These are phyloP conservation scores for Myzus persicae DNA, from an alignment of 1,140 invertebrate genomes.

Conservation along the genomic window DNA sequence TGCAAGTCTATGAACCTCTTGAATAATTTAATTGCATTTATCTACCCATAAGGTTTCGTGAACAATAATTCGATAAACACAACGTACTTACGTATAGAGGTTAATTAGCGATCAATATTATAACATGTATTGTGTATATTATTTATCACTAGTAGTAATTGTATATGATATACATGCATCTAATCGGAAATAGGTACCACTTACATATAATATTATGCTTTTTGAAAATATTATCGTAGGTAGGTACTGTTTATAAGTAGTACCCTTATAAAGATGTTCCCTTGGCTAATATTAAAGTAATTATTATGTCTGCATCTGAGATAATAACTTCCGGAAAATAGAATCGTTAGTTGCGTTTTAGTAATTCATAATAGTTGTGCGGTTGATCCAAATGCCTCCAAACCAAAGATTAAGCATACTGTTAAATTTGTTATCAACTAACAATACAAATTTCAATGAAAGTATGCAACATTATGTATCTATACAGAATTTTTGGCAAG, in stretches of 20 bases:
- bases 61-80: not conserved
- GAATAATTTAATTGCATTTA: not conserved
- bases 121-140: not conserved
- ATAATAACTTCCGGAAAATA: no score
- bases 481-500: no score
- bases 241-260: no score
- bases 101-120: not conserved
- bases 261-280: no score
- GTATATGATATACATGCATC: not conserved
- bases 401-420: not conserved
- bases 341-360: no score
- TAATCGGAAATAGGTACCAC: not conserved
- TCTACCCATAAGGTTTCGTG: not conserved
- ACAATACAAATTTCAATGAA: not conserved
- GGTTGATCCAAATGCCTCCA: no score
- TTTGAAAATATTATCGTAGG: not conserved
- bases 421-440: not conserved
- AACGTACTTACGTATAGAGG: not conserved
- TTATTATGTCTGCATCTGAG: no score
- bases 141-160: not conserved
- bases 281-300: no score
- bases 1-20: not conserved
- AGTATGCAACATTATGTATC: not conserved
- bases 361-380: no score
- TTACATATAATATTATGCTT: not conserved